A percentile compares a stretch with the other conserved stretches of the same genome.
Evolutionary conservation across 2,113 vertebrate genomes (phyloP).

Genomic region (Nestor notabilis): DNA sequence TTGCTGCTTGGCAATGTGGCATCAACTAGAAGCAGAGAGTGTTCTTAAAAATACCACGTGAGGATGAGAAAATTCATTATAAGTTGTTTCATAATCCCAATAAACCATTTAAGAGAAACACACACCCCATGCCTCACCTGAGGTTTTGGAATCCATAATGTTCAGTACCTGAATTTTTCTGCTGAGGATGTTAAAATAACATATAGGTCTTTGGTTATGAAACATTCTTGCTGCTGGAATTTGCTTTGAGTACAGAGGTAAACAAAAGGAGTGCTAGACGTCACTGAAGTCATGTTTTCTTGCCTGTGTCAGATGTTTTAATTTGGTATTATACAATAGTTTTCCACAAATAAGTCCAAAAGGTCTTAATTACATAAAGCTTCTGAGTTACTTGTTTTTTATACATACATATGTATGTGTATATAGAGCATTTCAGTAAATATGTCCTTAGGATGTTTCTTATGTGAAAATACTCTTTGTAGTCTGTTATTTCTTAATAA

Average conservation of each 20-base stretch:
- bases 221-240: not conserved
- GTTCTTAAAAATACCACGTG: not conserved
- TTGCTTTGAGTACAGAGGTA: conserved; percentile 25
- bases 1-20: conserved; percentile 13
- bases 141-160: conserved; percentile 6
- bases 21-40: not conserved
- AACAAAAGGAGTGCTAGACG: not conserved
- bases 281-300: not conserved
- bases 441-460: not conserved
- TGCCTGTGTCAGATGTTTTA: not conserved
- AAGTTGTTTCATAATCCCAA: conserved; percentile 16
- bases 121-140: conserved; percentile 2
- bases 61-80: not conserved
- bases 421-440: not conserved
- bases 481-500: not conserved
- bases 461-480: not conserved
- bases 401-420: not conserved
- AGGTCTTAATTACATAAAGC: not conserved
- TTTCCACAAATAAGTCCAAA: not conserved
- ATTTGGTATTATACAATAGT: not conserved
- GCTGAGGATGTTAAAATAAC: conserved; percentile 1
- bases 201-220: not conserved
- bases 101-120: conserved; percentile 11
- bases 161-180: conserved; percentile 24
- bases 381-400: not conserved